Percentiles rank a stretch among this genome's conserved stretches.
phyloP scores from a whole-genome alignment of 2,113 vertebrate species.

The Harpagus bidentatus region DNA sequence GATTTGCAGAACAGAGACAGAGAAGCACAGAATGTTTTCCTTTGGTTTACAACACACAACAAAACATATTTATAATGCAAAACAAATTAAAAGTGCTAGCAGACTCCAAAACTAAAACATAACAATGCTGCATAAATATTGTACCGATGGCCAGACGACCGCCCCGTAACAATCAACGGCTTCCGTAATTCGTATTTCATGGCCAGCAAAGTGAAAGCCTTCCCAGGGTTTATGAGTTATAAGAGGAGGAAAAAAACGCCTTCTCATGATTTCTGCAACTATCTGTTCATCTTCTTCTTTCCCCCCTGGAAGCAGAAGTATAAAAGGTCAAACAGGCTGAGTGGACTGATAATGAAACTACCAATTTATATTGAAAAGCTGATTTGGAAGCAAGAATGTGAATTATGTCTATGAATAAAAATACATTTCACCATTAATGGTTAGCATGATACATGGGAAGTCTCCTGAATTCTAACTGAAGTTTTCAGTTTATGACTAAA shows the following conservation, averaged over 20 bases:
- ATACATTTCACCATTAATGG: not conserved
- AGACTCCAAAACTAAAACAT: not conserved
- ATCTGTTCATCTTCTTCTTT: slow-evolving; percentile 69
- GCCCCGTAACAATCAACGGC: slow-evolving; percentile 87
- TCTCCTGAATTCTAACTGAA: not conserved
- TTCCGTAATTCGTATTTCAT: slow-evolving; percentile 90
- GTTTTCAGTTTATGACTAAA: not conserved
- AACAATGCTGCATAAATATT: not conserved
- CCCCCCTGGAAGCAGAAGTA: slow-evolving; percentile 23
- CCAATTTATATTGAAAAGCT: not conserved
- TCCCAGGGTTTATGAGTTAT: slow-evolving; percentile 82
- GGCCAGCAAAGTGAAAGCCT: slow-evolving; percentile 82
- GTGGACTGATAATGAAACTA: not conserved
- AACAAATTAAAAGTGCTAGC: not conserved
- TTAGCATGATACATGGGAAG: not conserved
- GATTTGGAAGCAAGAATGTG: not conserved
- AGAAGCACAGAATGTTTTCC: not conserved
- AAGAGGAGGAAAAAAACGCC: slow-evolving; percentile 77
- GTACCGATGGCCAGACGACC: slow-evolving; percentile 94
- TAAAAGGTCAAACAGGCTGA: not conserved
- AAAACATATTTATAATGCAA: not conserved
- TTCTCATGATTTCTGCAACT: slow-evolving; percentile 81
- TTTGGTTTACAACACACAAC: not conserved
- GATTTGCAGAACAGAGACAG: not conserved
- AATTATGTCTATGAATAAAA: not conserved